Conservation (phyloP, 2,888 invertebrate species). For the Zonitis immaculata region DNA sequence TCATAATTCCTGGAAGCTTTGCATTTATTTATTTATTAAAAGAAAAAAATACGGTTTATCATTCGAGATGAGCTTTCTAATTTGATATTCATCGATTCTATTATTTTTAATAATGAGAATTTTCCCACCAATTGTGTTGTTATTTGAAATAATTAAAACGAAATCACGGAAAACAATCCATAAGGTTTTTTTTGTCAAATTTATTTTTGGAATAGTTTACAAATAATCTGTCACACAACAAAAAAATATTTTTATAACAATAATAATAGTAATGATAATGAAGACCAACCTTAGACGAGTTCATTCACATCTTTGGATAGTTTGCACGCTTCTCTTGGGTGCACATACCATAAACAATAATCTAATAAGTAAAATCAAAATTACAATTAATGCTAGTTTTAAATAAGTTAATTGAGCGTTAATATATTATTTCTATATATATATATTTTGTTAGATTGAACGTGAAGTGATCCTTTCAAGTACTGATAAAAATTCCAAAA, state of each 20-base stretch:
- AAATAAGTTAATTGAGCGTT: not conserved
- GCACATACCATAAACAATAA: constrained; percentile 2
- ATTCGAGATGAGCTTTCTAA: not conserved
- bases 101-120: constrained; percentile 22
- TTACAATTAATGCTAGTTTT: not conserved
- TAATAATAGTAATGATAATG: not conserved
- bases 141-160: constrained; percentile 1
- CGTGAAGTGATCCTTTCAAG: constrained; percentile 71
- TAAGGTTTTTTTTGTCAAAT: not conserved
- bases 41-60: not conserved
- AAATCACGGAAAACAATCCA: not conserved
- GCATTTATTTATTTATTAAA: too few species aligned
- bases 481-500: constrained; percentile 72
- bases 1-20: too few species aligned
- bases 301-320: constrained; percentile 5
- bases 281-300: not conserved
- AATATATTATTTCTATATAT: not conserved
- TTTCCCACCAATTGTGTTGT: constrained; percentile 16
- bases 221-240: not conserved
- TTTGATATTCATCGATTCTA: constrained; percentile 4
- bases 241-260: not conserved
- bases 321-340: constrained; percentile 4
- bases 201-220: too few species aligned
- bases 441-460: constrained; percentile 63
- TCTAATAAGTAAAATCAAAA: not conserved